phyloP scores from a whole-genome alignment of 2,888 invertebrate species.

The Tetragonula carbonaria region DNA sequence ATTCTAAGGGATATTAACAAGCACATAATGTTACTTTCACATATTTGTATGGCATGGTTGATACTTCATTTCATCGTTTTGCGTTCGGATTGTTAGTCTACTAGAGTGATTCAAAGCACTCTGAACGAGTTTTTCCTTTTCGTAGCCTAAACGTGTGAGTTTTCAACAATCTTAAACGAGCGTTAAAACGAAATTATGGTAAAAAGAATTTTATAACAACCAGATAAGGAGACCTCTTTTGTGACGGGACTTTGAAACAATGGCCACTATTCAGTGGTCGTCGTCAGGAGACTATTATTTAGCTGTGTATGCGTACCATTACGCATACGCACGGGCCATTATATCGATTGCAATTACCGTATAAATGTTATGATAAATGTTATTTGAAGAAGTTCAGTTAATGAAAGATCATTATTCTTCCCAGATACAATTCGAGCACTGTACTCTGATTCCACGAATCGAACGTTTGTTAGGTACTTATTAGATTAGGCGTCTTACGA shows the following conservation, averaged over 20 bases:
- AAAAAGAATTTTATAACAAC: constrained; percentile 52
- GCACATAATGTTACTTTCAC: neutral
- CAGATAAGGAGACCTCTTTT: constrained; percentile 61
- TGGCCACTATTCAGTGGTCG: constrained; percentile 60
- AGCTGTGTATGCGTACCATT: constrained; percentile 10
- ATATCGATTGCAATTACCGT: constrained; percentile 51
- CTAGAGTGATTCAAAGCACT: no score
- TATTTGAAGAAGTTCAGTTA: constrained; percentile 39
- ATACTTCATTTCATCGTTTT: no score
- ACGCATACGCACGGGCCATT: constrained; percentile 11
- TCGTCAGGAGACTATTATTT: constrained; percentile 35
- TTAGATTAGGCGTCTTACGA: constrained; percentile 24
- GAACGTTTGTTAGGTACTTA: constrained; percentile 12
- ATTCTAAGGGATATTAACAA: neutral
- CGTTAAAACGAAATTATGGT: constrained; percentile 60
- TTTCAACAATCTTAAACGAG: neutral
- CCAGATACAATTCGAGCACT: constrained; percentile 57
- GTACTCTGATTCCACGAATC: constrained; percentile 36
- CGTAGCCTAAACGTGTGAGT: neutral
- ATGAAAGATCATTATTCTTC: constrained; percentile 61
- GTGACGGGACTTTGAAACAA: constrained; percentile 52
- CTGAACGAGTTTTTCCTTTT: neutral
- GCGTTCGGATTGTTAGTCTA: no score
- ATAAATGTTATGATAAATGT: constrained; percentile 45
- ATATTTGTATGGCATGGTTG: neutral